Base-by-base conservation (phyloP, 2,888 invertebrate species). In the Pelosia muscerda region DNA sequence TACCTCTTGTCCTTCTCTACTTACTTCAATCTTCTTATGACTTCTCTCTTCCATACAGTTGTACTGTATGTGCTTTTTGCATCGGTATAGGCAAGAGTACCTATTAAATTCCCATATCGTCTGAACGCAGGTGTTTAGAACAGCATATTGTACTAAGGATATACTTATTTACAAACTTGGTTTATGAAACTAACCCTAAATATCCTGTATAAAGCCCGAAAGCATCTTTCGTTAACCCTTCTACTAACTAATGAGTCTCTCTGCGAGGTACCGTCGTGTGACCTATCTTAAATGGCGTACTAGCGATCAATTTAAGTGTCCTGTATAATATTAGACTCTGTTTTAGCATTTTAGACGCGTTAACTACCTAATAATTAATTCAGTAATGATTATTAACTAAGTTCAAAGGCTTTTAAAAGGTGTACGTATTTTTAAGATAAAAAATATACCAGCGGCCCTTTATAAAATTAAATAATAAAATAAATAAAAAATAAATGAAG, bases 201-300 rank as follows among this genome's bases (percentile, higher is more conserved):
- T 65, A 58, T 9, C 42, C 19, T 25, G 26, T 11, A 25, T 63
- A 38, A 23, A 56, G 22, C 25, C 25, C 26, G 13, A 38, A 42
- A 56, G 19, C 58, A 65, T 58, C 49, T 58, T 11, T 65, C n/a
- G 58, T 65, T 56, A 56, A 60, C 19, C 65, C 22, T 53, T 59
- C 58, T 31, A 31, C 31, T 54, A 63, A 54, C 22, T 23, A 31
- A 59, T 6, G 31, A 15, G 23, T 10, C 49, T 49, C 22, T 28
- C 23, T 10, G 15, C 23, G 22, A 59, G 49, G 23, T 25, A 23
- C 23, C 55, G 42, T 56, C 57, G n/a, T 58, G 49, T 57, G 4
- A 25, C 59, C 58, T 59, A 65, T 65, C 59, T 54, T 59, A 28
- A 53, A 22, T 31, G 19, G 34, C 31, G 5, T 28, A 53, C 42